Conservation (phyloP, 1,140 invertebrate species). For the Xylocopa sonorina region DNA sequence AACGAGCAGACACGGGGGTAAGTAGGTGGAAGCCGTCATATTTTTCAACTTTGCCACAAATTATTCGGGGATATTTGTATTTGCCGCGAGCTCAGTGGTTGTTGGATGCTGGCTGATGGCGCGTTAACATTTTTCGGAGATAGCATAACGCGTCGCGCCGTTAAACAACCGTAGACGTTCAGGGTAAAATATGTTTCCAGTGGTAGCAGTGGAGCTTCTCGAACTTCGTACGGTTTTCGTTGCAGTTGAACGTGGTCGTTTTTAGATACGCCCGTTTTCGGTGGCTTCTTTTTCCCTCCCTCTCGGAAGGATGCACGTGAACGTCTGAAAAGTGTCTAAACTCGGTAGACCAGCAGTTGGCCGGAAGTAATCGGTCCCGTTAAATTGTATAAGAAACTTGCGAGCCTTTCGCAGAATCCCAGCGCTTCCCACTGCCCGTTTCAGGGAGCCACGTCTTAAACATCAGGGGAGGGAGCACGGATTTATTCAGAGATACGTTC, state of each 20-base stretch:
- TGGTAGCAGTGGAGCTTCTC: background rate
- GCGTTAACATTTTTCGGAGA: slow-evolving; percentile 20
- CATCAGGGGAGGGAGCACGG: background rate
- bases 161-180: background rate
- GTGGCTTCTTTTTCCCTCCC: background rate
- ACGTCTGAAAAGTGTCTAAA: background rate
- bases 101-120: background rate
- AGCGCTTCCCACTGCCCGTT: too few species aligned
- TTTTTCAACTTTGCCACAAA: slow-evolving; percentile 33
- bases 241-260: background rate
- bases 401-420: background rate
- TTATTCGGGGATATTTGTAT: slow-evolving; percentile 26
- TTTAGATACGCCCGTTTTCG: background rate
- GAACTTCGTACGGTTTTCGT: background rate
- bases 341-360: background rate
- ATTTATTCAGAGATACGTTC: background rate
- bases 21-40: slow-evolving; percentile 4
- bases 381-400: slow-evolving; percentile 13
- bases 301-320: background rate
- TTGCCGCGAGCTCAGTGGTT: background rate
- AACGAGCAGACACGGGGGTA: slow-evolving; percentile 27
- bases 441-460: background rate
- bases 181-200: background rate
- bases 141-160: too few species aligned
- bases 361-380: slow-evolving; percentile 17